A percentile compares a stretch with the other conserved stretches of the same genome.
These are phyloP conservation scores for Apodemus agrarius DNA, from an alignment of 2,797 vertebrate species.

Conservation along the genomic window DNA sequence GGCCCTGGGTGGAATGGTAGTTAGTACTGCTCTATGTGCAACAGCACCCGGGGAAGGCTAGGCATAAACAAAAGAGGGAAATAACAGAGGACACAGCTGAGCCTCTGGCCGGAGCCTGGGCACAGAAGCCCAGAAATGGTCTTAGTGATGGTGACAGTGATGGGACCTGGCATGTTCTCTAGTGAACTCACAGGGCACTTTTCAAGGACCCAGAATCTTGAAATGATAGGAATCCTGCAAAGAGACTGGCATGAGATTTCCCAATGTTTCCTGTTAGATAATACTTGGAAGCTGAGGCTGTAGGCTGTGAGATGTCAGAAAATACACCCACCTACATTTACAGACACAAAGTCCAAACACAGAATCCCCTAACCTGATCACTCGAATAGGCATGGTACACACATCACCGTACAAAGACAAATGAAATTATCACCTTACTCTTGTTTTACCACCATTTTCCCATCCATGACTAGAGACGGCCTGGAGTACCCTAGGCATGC, in stretches of 20 bases:
- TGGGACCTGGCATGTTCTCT: conserved; percentile 45
- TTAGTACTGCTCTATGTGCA: not conserved
- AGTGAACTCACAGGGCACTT: not conserved
- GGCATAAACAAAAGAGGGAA: conserved; percentile 44
- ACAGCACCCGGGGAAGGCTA: conserved; percentile 13
- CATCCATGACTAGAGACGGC: not conserved
- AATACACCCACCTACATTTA: not conserved
- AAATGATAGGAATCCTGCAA: conserved; percentile 66
- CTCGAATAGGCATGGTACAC: not conserved
- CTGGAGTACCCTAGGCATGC: not conserved
- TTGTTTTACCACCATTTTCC: not conserved
- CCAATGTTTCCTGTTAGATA: not conserved
- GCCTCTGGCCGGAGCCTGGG: not conserved
- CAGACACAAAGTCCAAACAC: not conserved
- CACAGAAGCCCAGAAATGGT: not conserved
- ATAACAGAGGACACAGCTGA: conserved; percentile 2
- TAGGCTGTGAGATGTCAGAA: not conserved
- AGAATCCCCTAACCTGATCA: not conserved
- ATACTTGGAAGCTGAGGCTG: not conserved
- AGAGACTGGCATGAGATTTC: conserved; percentile 65
- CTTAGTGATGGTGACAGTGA: conserved; percentile 60
- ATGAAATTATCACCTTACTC: not conserved
- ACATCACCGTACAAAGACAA: not conserved
- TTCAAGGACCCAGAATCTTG: conserved; percentile 60
- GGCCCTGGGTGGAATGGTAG: not conserved